A percentile compares a stretch with the other conserved stretches of the same genome.
These are phyloP conservation scores for Rhipidura dahli DNA, from an alignment of 2,113 vertebrate species.

Conservation along the genomic window DNA sequence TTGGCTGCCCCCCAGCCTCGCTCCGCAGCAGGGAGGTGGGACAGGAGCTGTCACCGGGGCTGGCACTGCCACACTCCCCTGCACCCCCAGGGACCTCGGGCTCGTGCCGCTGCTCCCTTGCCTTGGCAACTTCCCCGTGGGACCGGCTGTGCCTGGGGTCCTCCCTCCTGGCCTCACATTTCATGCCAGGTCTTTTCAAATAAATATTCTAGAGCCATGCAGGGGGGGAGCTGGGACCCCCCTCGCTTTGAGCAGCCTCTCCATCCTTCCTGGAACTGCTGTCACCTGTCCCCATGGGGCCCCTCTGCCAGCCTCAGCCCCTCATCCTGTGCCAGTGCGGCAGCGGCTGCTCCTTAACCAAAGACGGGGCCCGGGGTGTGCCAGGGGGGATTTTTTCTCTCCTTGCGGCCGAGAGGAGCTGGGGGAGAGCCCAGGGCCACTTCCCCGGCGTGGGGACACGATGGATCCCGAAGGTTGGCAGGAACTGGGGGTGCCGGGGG, in stretches of 20 bases:
- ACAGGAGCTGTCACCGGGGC: neutral
- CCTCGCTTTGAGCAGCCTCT: neutral
- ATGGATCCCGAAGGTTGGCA: neutral
- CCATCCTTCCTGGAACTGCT: neutral
- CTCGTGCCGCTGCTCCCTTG: neutral
- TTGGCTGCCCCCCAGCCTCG: neutral
- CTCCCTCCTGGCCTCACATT: neutral
- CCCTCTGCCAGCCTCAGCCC: neutral
- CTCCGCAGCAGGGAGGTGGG: fast-evolving
- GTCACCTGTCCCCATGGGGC: neutral
- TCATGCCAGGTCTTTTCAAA: slow-evolving; percentile 15
- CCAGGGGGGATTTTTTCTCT: neutral
- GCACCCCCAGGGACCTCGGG: neutral
- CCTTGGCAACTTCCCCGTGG: neutral
- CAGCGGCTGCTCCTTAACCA: slow-evolving; percentile 40
- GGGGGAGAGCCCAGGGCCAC: neutral
- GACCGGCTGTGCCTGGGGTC: neutral
- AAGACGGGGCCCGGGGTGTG: neutral
- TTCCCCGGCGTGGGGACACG: neutral
- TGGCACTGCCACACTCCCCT: neutral
- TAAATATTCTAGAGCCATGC: slow-evolving; percentile 39
- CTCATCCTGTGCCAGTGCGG: neutral
- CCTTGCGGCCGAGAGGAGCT: neutral
- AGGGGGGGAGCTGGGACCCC: neutral
- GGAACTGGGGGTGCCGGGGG: neutral